Evolutionary conservation across 1,140 invertebrate genomes (phyloP).

Genomic region (Patella vulgata): DNA sequence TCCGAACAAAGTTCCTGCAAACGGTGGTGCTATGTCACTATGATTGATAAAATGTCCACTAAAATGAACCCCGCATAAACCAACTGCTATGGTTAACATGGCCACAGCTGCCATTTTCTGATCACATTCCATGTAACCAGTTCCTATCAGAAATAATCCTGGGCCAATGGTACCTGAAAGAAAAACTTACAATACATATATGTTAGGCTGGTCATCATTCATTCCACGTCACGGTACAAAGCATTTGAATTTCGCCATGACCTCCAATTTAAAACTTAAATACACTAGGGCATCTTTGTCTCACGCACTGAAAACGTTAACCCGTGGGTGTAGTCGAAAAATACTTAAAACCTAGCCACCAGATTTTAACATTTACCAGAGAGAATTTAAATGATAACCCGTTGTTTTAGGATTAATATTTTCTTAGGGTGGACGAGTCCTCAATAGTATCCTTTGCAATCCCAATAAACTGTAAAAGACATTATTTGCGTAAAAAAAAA

Average conservation of each 20-base stretch:
- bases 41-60: slow-evolving; percentile 85
- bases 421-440: too few relatives aligned
- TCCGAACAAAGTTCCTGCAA: slow-evolving; percentile 84
- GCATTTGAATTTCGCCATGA: background rate
- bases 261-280: background rate
- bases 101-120: slow-evolving; percentile 43
- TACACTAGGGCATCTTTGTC: background rate
- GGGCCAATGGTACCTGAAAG: slow-evolving; percentile 45
- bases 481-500: too few relatives aligned
- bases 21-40: slow-evolving; percentile 83
- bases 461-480: too few relatives aligned
- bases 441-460: too few relatives aligned
- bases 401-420: too few relatives aligned
- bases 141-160: slow-evolving; percentile 39
- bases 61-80: slow-evolving; percentile 49
- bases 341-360: background rate
- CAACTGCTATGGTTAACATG: slow-evolving; percentile 45
- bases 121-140: slow-evolving; percentile 46
- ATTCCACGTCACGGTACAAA: background rate
- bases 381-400: too few relatives aligned
- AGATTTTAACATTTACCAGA: too few relatives aligned
- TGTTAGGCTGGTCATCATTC: background rate
- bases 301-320: background rate
- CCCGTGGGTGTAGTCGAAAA: background rate
- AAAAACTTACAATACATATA: background rate